Evolutionary conservation across 2,888 invertebrate species (phyloP).

Genomic region (Scaptomyza flava): DNA sequence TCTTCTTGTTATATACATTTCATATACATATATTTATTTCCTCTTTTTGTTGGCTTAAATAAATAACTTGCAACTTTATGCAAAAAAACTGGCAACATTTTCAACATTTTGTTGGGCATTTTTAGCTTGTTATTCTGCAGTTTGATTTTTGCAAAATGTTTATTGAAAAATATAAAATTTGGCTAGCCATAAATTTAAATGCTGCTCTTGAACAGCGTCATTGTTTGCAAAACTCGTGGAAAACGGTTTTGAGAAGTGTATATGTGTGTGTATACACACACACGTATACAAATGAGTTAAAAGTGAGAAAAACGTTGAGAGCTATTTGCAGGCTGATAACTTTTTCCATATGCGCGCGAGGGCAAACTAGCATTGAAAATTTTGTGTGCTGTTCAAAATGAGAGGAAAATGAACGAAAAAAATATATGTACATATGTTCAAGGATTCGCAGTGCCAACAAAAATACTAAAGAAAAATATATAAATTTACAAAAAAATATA

Average conservation of each 20-base stretch:
- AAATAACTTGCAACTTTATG: constrained; percentile 53
- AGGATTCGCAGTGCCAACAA: constrained; percentile 1
- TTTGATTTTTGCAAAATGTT: constrained; percentile 30
- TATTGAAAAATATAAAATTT: constrained; percentile 34
- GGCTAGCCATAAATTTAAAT: constrained; percentile 29
- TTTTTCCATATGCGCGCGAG: constrained; percentile 37
- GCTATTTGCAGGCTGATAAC: constrained; percentile 45
- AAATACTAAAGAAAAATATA: no score
- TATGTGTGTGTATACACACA: no score
- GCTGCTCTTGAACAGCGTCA: constrained; percentile 20
- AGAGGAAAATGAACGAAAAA: constrained; percentile 6
- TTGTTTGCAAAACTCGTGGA: constrained; percentile 3
- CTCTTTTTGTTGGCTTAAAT: constrained; percentile 22
- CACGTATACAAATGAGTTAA: constrained; percentile 43
- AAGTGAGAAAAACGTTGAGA: constrained; percentile 19
- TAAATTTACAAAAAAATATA: no score
- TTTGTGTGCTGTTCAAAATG: not conserved
- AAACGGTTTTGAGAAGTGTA: constrained; percentile 2
- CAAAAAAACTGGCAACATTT: constrained; percentile 23
- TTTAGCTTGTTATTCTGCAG: constrained; percentile 4
- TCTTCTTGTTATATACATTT: constrained; percentile 22
- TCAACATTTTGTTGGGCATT: constrained; percentile 31
- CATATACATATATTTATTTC: constrained; percentile 13
- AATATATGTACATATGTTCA: not conserved
- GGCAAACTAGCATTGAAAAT: constrained; percentile 11